Conservation (phyloP, 2,113 vertebrate species). For the Crocuta crocuta region DNA sequence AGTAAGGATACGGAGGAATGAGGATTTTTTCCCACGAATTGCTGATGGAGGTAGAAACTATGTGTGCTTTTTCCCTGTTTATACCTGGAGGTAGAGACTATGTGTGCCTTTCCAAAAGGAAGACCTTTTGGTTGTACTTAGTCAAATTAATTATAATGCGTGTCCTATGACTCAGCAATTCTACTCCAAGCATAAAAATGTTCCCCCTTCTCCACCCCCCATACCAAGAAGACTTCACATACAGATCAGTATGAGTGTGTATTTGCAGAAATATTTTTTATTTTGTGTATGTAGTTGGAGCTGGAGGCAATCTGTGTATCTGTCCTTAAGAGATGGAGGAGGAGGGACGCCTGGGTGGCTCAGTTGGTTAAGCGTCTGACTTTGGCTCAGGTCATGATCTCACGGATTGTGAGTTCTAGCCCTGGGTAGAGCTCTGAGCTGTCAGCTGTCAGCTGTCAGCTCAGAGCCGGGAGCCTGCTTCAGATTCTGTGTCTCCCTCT, state of each 20-base stretch:
- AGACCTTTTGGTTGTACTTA: neutral
- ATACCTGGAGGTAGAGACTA: neutral
- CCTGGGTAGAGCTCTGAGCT: too few relatives aligned
- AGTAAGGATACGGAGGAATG: neutral
- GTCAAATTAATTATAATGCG: neutral
- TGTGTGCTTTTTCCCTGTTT: neutral
- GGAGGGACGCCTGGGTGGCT: neutral
- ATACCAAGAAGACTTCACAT: neutral
- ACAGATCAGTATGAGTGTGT: neutral
- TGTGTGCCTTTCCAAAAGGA: neutral
- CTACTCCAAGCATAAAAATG: neutral
- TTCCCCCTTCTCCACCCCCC: neutral
- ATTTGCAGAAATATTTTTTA: neutral
- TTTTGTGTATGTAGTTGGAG: neutral
- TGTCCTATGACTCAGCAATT: neutral
- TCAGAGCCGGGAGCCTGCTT: too few relatives aligned
- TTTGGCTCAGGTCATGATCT: too few relatives aligned
- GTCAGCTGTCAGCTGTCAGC: too few relatives aligned
- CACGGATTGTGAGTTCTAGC: too few relatives aligned
- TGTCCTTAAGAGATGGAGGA: neutral
- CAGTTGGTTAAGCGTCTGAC: too few relatives aligned
- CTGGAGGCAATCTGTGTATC: neutral
- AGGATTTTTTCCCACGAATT: neutral
- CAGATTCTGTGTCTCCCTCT: too few relatives aligned
- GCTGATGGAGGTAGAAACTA: neutral